Evolutionary conservation across 2,888 invertebrate species (phyloP), one percentile per base, ranked within the genome.

Genomic region (Ichneumoninae sp.): DNA sequence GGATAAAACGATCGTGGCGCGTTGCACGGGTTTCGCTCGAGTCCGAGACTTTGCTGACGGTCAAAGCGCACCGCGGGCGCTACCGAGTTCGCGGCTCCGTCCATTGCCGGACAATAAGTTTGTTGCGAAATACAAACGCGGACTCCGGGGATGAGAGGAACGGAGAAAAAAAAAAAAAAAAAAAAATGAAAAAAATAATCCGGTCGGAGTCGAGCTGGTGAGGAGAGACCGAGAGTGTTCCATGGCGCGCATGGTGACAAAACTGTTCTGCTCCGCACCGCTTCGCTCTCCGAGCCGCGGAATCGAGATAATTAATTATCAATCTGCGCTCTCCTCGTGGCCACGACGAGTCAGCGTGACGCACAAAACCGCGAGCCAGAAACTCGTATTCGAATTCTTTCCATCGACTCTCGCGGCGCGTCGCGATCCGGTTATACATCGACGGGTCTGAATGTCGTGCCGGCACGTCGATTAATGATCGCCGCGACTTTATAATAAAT

Each of bases 301-400:
- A 79, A 13, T 81, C 83, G 82, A 86, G 88, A 90, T 90, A 89
- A 90, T 89, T 87, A 88, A 89, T 89, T 89, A 90, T 89, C 89
- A 87, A 89, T 89, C 88, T 82, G 87, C 85, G 85, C 85, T 74
- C 76, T 78, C 81, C 86, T 85, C 81, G 79, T 66, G 85, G 57
- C 22, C 85, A 82, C 82, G 79, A 83, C 69, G 68, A 86, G 73
- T 78, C 85, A 81, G 81, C 83, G 75, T 79, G 83, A 83, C 83
- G 76, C 81, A 85, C 83, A 83, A 57, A 22, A 71, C 77, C 54
- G 76, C 65, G 66, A 76, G 70, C 78, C 69, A 71, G 74, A 85
- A 73, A 79, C 71, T 76, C 47, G 47, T 52, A 73, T 52, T 80
- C 69, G 69, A 68, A 77, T 69, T 68, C 44, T 66, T 40, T 47